Conservation (phyloP, 1,140 invertebrate species). For the Mamestra configurata region DNA sequence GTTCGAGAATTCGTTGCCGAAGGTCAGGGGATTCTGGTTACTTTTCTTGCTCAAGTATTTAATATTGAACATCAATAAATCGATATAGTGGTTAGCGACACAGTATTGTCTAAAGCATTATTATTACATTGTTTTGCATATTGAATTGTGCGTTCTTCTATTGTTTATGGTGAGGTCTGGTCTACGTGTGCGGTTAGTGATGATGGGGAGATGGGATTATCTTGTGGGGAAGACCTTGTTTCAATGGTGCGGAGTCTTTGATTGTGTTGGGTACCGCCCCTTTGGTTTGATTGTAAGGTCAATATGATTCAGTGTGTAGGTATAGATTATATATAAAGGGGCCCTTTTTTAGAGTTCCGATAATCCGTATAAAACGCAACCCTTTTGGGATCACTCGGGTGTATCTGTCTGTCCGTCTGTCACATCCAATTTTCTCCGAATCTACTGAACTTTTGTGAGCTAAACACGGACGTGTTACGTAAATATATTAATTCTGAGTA, state of each 20-base stretch:
- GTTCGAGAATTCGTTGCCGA: slow-evolving; percentile 56
- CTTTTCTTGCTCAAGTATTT: slow-evolving; percentile 80
- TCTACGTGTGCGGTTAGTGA: slow-evolving; percentile 36
- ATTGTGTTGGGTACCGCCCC: neutral
- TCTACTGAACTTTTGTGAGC: too few relatives aligned
- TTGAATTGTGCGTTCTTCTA: slow-evolving; percentile 83
- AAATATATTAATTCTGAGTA: too few relatives aligned
- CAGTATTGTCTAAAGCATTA: slow-evolving; percentile 80
- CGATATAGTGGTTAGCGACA: slow-evolving; percentile 83
- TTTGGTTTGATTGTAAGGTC: neutral
- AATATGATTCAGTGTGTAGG: too few relatives aligned
- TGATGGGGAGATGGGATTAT: slow-evolving; percentile 20
- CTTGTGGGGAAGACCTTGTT: neutral
- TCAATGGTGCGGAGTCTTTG: neutral
- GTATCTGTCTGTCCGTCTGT: too few relatives aligned
- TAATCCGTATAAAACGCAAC: too few relatives aligned
- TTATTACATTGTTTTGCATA: slow-evolving; percentile 85
- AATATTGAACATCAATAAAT: slow-evolving; percentile 84
- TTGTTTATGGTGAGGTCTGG: slow-evolving; percentile 77
- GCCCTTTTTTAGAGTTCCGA: too few relatives aligned
- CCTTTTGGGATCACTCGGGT: too few relatives aligned
- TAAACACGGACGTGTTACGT: too few relatives aligned
- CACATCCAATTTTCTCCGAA: too few relatives aligned
- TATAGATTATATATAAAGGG: too few relatives aligned
- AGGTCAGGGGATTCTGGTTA: slow-evolving; percentile 67